Conservation (phyloP, 2,888 invertebrate genomes). For the Lasiommata megera region DNA sequence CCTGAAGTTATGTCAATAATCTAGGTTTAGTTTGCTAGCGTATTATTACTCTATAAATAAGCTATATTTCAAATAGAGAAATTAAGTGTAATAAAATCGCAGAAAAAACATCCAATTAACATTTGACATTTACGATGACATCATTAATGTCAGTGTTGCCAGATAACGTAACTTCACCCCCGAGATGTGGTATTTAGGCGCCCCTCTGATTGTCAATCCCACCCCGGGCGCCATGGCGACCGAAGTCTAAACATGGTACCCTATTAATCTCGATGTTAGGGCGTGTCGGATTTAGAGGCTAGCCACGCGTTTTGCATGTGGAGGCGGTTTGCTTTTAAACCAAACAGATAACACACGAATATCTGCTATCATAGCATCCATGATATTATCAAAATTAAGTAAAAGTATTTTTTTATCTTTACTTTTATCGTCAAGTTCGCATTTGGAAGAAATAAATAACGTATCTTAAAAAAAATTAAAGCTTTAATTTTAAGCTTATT, state of each 20-base stretch:
- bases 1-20: no score
- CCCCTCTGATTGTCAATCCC: conserved; percentile 62
- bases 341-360: background rate
- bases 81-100: background rate
- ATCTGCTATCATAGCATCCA: no score
- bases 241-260: conserved; percentile 67
- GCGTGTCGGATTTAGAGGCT: conserved; percentile 62
- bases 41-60: no score
- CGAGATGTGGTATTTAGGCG: conserved; percentile 74
- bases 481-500: no score
- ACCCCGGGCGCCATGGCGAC: conserved; percentile 67
- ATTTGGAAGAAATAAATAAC: no score
- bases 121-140: conserved; percentile 48
- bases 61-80: no score
- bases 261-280: conserved; percentile 74
- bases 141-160: conserved; percentile 52
- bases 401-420: no score
- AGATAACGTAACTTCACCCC: conserved; percentile 64
- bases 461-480: no score
- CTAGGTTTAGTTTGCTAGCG: no score
- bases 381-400: no score
- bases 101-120: conserved; percentile 40
- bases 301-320: conserved; percentile 37
- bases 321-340: conserved; percentile 16
- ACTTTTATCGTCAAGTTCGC: no score